phyloP scores from a whole-genome alignment of 2,113 vertebrate species.

The Pardalotus punctatus region DNA sequence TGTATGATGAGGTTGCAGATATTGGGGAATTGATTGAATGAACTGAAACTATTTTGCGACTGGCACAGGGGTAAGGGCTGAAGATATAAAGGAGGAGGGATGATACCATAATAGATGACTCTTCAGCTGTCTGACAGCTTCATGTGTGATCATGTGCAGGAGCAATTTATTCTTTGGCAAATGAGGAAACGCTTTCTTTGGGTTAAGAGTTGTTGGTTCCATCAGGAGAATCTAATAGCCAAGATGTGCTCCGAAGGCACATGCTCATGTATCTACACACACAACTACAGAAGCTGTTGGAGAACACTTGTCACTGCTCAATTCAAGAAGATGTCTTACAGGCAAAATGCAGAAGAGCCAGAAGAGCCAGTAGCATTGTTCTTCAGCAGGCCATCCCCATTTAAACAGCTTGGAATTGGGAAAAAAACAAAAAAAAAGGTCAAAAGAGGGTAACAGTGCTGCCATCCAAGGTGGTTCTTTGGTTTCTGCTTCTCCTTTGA shows the following conservation, averaged over 20 bases:
- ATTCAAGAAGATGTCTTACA: not conserved
- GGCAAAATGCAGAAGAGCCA: not conserved
- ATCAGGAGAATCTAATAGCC: not conserved
- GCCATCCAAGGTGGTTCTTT: not conserved
- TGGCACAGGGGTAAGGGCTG: not conserved
- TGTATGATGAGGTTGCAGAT: not conserved
- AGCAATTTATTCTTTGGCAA: not conserved
- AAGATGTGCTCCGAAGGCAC: not conserved
- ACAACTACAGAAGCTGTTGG: not conserved
- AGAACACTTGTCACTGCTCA: not conserved
- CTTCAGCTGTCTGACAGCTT: not conserved
- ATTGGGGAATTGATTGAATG: not conserved
- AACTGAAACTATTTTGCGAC: not conserved
- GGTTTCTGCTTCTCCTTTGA: not conserved
- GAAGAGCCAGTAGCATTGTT: not conserved
- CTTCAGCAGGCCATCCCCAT: not conserved
- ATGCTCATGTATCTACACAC: not conserved
- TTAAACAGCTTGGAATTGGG: not conserved
- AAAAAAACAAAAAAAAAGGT: not conserved
- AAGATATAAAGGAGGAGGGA: not conserved
- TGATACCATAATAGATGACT: fast-evolving
- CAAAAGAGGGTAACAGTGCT: not conserved
- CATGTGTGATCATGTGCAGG: fast-evolving
- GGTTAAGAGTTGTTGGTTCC: not conserved
- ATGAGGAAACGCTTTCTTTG: not conserved